phyloP scores from a whole-genome alignment of 2,113 vertebrate genomes.

The Phoenicopterus ruber region DNA sequence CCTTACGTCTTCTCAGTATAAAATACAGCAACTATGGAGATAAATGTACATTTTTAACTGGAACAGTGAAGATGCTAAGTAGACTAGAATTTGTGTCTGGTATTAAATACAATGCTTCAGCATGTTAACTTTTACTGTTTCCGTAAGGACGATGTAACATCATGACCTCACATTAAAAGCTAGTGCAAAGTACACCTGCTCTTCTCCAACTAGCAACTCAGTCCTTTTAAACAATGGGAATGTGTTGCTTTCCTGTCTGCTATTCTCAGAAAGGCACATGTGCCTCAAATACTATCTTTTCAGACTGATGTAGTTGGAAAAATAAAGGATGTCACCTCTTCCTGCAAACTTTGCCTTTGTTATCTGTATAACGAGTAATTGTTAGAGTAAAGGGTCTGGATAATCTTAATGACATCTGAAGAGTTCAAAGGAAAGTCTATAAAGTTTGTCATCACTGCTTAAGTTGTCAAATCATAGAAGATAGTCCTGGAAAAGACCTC shows the following conservation, averaged over 20 bases:
- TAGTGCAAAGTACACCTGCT: background rate
- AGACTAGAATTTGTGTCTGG: background rate
- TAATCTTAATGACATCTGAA: background rate
- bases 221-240: background rate
- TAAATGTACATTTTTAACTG: background rate
- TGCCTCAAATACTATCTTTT: background rate
- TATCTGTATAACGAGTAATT: background rate
- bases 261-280: background rate
- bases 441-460: slow-evolving; percentile 17
- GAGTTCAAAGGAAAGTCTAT: slow-evolving; percentile 7
- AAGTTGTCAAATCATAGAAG: slow-evolving; percentile 19
- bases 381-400: background rate
- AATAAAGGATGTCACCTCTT: background rate
- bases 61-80: background rate
- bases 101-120: background rate
- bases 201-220: background rate
- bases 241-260: background rate
- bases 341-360: background rate
- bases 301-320: background rate
- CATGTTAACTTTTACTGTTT: background rate
- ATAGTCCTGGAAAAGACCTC: background rate
- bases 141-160: background rate
- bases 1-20: background rate
- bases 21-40: background rate
- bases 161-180: background rate